Percentiles rank a stretch among this genome's conserved stretches.
phyloP scores from a whole-genome alignment of 2,888 invertebrate genomes.

The Diplazon laetatorius region DNA sequence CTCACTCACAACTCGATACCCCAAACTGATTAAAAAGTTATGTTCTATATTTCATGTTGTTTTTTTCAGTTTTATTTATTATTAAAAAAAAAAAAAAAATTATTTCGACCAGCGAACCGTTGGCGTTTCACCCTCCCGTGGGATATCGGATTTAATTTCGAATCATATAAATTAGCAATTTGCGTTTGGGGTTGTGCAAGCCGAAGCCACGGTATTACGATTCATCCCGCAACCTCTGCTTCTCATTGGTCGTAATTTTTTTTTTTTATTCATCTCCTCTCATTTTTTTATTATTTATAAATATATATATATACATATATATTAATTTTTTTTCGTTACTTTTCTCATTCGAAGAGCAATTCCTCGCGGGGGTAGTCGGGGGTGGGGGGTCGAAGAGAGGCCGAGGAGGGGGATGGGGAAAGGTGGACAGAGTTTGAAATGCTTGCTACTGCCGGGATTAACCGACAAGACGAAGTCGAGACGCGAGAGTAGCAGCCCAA shows the following conservation, averaged over 20 bases:
- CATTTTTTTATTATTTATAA: too few species aligned
- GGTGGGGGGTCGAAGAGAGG: too few species aligned
- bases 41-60: too few species aligned
- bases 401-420: background rate
- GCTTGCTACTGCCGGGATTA: constrained; percentile 33
- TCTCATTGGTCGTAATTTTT: constrained; percentile 24
- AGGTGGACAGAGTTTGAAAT: constrained; percentile 35
- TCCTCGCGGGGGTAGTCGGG: constrained; percentile 20
- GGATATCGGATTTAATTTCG: background rate
- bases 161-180: constrained; percentile 19
- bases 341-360: constrained; percentile 16
- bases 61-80: too few species aligned
- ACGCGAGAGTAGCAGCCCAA: constrained; percentile 1
- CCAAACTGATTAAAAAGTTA: too few species aligned
- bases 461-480: constrained; percentile 38
- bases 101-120: too few species aligned
- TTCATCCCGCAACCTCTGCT: constrained; percentile 23
- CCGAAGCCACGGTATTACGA: constrained; percentile 21
- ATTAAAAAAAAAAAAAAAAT: too few species aligned
- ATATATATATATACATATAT: too few species aligned
- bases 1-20: too few species aligned
- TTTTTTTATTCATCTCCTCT: too few species aligned
- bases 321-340: constrained; percentile 53
- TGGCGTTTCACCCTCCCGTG: background rate
- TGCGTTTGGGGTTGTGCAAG: background rate